Conservation (phyloP, 2,888 invertebrate genomes). For the Trichopria drosophilae region DNA sequence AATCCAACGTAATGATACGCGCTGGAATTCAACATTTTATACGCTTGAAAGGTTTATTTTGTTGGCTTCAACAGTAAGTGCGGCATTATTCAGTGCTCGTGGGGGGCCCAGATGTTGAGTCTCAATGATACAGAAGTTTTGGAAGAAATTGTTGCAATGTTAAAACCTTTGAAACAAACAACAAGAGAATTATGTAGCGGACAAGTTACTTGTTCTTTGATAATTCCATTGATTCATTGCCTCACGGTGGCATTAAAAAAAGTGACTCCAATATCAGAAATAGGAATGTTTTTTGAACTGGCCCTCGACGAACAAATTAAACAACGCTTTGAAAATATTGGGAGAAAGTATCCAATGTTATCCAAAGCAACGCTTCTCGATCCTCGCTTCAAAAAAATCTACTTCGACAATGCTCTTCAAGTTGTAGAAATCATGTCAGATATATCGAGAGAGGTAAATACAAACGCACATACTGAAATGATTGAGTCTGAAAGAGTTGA, state of each 20-base stretch:
- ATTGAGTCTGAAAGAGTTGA: too few relatives aligned
- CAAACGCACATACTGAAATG: too few relatives aligned
- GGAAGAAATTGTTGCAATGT: constrained; percentile 4
- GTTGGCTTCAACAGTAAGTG: constrained; percentile 7
- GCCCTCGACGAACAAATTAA: not conserved
- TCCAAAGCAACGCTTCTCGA: not conserved
- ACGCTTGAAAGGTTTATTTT: not conserved
- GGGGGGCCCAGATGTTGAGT: constrained; percentile 3
- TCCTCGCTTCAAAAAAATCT: not conserved
- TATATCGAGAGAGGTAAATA: too few relatives aligned
- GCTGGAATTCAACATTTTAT: not conserved
- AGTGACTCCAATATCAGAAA: not conserved
- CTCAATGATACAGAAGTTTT: constrained; percentile 5
- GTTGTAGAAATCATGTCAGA: too few relatives aligned
- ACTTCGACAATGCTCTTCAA: too few relatives aligned
- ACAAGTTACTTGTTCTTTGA: constrained; percentile 3
- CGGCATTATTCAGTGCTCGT: constrained; percentile 7
- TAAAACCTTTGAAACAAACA: constrained; percentile 11
- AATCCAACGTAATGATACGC: not conserved
- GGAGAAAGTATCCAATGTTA: not conserved
- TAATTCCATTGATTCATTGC: constrained; percentile 8
- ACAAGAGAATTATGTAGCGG: constrained; percentile 2
- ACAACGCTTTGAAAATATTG: not conserved
- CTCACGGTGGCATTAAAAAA: not conserved
- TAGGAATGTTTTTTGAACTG: not conserved